phyloP scores from a whole-genome alignment of 2,797 vertebrate species.

The Lepus oiostolus region DNA sequence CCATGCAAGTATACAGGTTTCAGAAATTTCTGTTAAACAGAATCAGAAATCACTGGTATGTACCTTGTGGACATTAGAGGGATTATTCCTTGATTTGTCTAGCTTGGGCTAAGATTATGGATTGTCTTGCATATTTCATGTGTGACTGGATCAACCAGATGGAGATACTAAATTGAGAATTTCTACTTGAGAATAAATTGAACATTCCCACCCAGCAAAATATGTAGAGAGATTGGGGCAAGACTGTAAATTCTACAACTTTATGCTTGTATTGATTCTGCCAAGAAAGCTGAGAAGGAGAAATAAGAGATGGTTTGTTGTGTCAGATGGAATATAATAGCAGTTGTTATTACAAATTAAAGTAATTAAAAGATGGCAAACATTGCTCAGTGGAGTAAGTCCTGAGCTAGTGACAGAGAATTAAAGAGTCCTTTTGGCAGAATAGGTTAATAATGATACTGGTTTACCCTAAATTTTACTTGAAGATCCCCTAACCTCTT shows the following conservation, averaged over 20 bases:
- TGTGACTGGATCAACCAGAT: neutral
- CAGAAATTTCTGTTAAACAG: neutral
- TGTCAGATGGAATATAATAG: neutral
- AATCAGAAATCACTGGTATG: neutral
- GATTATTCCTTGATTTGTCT: neutral
- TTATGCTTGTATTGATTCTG: neutral
- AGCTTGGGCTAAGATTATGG: neutral
- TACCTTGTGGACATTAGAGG: neutral
- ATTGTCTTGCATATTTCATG: neutral
- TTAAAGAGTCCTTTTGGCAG: neutral
- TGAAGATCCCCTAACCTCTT: neutral
- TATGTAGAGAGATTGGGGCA: neutral
- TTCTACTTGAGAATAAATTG: neutral
- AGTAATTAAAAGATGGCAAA: neutral
- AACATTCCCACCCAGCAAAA: neutral
- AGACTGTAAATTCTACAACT: neutral
- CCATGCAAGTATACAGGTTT: neutral
- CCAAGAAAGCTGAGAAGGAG: neutral
- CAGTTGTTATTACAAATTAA: neutral
- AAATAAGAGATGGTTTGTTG: neutral
- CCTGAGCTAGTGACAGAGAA: neutral
- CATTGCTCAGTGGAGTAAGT: neutral
- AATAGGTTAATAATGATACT: neutral
- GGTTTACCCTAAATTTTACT: neutral
- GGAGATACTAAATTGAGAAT: neutral